Conservation (phyloP, 2,113 vertebrate species). For the Silurus asotus region DNA sequence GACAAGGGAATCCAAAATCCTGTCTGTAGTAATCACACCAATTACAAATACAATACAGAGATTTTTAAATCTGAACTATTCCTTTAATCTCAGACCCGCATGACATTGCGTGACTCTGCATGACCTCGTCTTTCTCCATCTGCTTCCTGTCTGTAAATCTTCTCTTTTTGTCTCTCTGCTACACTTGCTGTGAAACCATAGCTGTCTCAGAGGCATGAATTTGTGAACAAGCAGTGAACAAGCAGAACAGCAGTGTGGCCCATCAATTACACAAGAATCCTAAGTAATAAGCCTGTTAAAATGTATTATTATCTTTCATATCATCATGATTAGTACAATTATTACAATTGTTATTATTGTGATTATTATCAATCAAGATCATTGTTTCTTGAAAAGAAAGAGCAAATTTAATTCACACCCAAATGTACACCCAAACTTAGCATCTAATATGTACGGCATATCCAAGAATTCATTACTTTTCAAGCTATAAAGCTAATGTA, state of each 20-base stretch:
- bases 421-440: background rate
- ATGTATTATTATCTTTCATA: background rate
- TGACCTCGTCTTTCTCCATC: constrained; percentile 20
- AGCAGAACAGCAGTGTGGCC: too few relatives aligned
- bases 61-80: background rate
- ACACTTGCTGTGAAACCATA: background rate
- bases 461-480: background rate
- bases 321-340: background rate
- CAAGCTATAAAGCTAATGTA: background rate
- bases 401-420: background rate
- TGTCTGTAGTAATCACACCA: background rate
- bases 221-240: background rate
- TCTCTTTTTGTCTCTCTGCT: constrained; percentile 6
- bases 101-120: constrained; percentile 9
- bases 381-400: background rate
- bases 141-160: constrained; percentile 34
- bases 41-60: background rate
- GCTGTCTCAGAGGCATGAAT: background rate
- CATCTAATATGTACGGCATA: background rate
- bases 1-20: background rate
- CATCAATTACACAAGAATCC: background rate
- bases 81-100: constrained; percentile 1
- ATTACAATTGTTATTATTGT: background rate
- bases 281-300: background rate
- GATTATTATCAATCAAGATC: background rate